phyloP scores from a whole-genome alignment of 2,797 vertebrate genomes.

The Rousettus madagascariensis region DNA sequence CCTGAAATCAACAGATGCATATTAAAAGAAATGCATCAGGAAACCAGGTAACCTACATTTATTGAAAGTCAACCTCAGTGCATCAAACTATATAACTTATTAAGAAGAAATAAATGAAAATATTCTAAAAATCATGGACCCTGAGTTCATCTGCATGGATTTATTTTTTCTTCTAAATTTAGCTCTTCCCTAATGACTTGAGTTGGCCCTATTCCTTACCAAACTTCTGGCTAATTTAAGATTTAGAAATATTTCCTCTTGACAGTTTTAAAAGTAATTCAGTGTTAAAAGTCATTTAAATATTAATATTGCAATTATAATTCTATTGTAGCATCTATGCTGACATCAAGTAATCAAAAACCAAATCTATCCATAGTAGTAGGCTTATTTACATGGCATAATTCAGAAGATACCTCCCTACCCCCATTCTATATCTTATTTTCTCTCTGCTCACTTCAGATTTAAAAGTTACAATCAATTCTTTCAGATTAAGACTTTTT shows the following conservation, averaged over 20 bases:
- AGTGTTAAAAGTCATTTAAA: background rate
- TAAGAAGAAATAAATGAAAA: background rate
- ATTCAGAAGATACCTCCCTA: background rate
- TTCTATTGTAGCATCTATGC: background rate
- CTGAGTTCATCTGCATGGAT: background rate
- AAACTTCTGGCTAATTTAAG: background rate
- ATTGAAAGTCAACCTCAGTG: background rate
- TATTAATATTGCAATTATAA: background rate
- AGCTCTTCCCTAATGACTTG: background rate
- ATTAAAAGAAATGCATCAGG: constrained; percentile 1
- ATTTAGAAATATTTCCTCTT: background rate
- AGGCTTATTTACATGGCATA: background rate
- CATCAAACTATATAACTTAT: background rate
- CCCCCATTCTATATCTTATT: background rate
- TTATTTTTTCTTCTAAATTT: background rate
- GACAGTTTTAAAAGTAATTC: background rate
- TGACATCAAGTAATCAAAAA: background rate
- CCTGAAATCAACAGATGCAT: background rate
- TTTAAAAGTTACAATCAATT: constrained; percentile 25
- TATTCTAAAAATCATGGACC: background rate
- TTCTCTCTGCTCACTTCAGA: background rate
- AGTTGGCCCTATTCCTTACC: background rate
- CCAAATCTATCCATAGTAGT: background rate
- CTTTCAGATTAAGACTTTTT: background rate
- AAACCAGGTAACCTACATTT: background rate